These are phyloP conservation scores for Habropoda laboriosa DNA, from an alignment of 1,140 invertebrate genomes.

Conservation along the genomic window DNA sequence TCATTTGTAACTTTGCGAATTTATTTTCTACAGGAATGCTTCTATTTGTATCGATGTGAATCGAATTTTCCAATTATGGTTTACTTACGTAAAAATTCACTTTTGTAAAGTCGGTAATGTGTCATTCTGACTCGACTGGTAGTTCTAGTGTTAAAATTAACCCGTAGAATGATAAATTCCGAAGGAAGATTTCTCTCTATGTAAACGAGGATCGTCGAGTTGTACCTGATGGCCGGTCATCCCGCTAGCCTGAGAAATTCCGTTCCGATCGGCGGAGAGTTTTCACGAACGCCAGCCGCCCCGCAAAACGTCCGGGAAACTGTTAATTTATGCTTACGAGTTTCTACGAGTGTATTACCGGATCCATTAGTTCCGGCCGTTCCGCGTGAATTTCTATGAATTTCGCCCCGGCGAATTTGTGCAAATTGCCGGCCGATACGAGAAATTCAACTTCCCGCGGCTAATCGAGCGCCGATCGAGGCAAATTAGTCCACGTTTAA, in stretches of 20 bases:
- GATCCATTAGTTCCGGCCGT: constrained; percentile 15
- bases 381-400: constrained; percentile 12
- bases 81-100: too few relatives aligned
- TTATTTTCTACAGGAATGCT: too few relatives aligned
- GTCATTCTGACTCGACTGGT: too few relatives aligned
- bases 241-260: not conserved
- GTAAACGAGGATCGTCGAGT: too few relatives aligned
- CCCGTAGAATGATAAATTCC: too few relatives aligned
- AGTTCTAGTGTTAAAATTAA: too few relatives aligned
- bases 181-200: not conserved
- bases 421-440: constrained; percentile 26
- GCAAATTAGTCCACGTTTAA: constrained; percentile 16
- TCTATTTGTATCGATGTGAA: too few relatives aligned
- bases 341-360: constrained; percentile 10
- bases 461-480: constrained; percentile 15
- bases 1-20: too few relatives aligned
- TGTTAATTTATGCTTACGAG: constrained; percentile 32
- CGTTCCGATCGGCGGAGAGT: not conserved
- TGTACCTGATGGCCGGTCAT: not conserved
- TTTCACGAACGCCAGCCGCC: not conserved
- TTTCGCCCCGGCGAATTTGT: constrained; percentile 12
- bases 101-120: too few relatives aligned
- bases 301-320: not conserved
- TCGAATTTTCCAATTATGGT: too few relatives aligned
- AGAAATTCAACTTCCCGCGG: constrained; percentile 25